Evolutionary conservation across 2,888 invertebrate genomes (phyloP), one percentile per base, ranked within the genome.

Genomic region (Blastobasis lacticolella): DNA sequence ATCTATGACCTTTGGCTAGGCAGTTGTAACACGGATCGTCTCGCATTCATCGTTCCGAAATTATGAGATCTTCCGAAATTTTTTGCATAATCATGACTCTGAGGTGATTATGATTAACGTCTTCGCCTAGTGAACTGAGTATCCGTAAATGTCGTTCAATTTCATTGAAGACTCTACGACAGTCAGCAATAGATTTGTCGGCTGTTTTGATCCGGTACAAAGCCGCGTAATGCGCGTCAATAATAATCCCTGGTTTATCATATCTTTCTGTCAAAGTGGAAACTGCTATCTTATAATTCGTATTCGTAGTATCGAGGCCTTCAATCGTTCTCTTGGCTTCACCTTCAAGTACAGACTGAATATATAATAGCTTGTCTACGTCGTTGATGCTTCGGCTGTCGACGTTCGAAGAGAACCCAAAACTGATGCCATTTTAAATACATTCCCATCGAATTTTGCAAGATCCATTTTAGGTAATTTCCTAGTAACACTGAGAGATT

Each of bases 101-200:
- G n/a, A 61, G 45, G 40, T 62, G 59, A 41, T 57, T 57, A 9
- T 57, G 56, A 50, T 61, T 57, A 5, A 59, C 50, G 51, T 66
- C 54, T 55, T 66, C 61, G 0, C 60, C 62, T 23, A 63, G 48
- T 2, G 62, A 58, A 10, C 53, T 51, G 23, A 64, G 46, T n/a
- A 66, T 57, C 38, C 60, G 45, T 5, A 64, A 40, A 49, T 62
- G 61, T 46, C 58, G 49, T 52, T 66, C 60, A 6, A 66, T 57
- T 45, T 58, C 57, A 52, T 58, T 57, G 0, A 60, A 49, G 23
- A 52, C 48, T 4, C 47, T 46, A 5, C 58, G 43, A 46, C 55
- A 58, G 6, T 58, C 54, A 4, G 36, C 36, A 6, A 45, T 41
- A 5, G 47, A 46, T 6, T 45, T 47, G 3, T 38, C 38, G 0